These are phyloP conservation scores for Nibea coibor DNA, from an alignment of 2,113 vertebrate genomes.

Conservation along the genomic window DNA sequence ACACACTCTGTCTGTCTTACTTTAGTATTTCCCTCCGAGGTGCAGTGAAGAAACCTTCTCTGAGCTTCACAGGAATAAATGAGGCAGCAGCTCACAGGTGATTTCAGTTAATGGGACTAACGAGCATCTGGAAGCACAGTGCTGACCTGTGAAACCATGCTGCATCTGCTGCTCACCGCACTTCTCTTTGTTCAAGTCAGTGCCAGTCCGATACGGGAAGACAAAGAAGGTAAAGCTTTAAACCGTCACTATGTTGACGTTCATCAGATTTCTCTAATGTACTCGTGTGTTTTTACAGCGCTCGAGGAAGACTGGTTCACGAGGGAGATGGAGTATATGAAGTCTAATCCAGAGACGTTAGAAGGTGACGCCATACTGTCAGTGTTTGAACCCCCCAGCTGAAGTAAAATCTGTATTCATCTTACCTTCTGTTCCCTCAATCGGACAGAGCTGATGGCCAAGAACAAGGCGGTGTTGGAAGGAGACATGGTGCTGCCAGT, in stretches of 20 bases:
- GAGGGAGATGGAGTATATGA: background rate
- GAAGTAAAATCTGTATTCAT: no score
- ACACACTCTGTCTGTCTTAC: no score
- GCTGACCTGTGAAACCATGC: constrained; percentile 8
- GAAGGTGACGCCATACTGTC: constrained; percentile 31
- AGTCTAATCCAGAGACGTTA: constrained; percentile 59
- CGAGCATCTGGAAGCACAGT: background rate
- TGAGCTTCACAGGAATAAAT: background rate
- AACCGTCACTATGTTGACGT: background rate
- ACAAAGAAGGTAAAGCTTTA: background rate
- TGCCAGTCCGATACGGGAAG: background rate
- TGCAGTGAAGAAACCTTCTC: background rate
- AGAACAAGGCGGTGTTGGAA: background rate
- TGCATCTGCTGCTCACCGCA: constrained; percentile 9
- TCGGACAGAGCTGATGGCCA: constrained; percentile 41
- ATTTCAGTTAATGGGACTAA: constrained; percentile 1
- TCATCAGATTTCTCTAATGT: background rate
- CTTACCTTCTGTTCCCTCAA: no score
- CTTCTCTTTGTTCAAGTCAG: background rate
- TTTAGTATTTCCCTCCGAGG: no score
- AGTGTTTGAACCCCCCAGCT: background rate
- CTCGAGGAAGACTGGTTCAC: background rate
- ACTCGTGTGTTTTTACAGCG: background rate
- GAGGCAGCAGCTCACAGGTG: constrained; percentile 51
- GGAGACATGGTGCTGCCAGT: constrained; percentile 69